A percentile compares a stretch with the other conserved stretches of the same genome.
Evolutionary conservation across 2,113 vertebrate species (phyloP).

Genomic region (Pithys albifrons): DNA sequence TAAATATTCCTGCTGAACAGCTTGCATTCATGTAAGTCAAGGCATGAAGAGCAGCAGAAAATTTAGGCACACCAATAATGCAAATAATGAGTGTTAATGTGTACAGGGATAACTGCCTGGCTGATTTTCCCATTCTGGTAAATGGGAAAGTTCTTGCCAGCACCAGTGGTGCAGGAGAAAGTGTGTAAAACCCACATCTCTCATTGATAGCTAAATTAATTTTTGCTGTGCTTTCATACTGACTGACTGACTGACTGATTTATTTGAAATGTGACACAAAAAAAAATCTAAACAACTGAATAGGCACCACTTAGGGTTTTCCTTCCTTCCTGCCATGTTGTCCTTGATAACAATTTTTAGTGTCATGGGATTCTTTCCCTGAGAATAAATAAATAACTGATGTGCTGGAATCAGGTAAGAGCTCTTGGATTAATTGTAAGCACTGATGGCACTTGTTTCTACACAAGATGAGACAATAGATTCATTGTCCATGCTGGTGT

Average conservation of each 20-base stretch:
- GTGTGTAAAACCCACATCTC: background rate
- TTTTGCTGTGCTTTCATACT: background rate
- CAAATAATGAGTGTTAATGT: background rate
- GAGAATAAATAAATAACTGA: slow-evolving; percentile 47
- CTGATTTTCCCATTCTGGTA: background rate
- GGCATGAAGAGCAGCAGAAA: background rate
- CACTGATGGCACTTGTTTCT: slow-evolving; percentile 54
- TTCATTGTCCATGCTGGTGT: slow-evolving; percentile 29
- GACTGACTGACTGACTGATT: background rate
- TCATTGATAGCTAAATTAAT: background rate
- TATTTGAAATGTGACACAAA: background rate
- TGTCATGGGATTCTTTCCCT: slow-evolving; percentile 3
- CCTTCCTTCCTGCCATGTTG: background rate
- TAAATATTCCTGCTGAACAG: background rate
- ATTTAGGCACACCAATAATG: background rate
- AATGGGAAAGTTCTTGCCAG: background rate
- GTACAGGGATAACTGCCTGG: background rate
- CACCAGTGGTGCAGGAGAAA: background rate
- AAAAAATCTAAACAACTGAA: background rate
- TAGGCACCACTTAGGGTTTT: background rate
- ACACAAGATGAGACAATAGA: slow-evolving; percentile 11
- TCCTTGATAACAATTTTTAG: slow-evolving; percentile 11
- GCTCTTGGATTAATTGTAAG: slow-evolving; percentile 35
- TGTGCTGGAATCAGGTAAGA: slow-evolving; percentile 48
- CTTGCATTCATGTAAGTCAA: background rate